Conservation (phyloP, 2,888 invertebrate species). For the Abrostola triplasia region DNA sequence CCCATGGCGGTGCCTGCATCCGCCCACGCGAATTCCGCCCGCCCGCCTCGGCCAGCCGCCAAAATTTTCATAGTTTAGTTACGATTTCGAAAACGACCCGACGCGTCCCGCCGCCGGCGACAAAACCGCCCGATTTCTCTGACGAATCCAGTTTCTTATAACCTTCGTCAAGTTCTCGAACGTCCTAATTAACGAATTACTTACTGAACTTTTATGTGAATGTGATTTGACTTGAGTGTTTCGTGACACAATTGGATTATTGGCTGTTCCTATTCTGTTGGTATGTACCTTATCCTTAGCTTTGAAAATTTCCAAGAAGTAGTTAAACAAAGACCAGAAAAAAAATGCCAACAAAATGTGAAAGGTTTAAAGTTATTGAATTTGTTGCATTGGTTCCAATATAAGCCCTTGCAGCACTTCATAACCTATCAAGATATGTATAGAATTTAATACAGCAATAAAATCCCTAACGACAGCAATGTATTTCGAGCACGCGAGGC, state of each 20-base stretch:
- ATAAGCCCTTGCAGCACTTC: slow-evolving; percentile 46
- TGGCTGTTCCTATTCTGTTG: slow-evolving; percentile 57
- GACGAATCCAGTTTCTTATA: slow-evolving; percentile 78
- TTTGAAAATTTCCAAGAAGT: slow-evolving; percentile 6
- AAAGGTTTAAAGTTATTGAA: slow-evolving; percentile 7
- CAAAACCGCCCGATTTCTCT: slow-evolving; percentile 78
- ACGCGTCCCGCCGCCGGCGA: slow-evolving; percentile 88
- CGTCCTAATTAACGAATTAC: slow-evolving; percentile 61
- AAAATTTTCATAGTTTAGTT: slow-evolving; percentile 88
- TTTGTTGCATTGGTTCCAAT: slow-evolving; percentile 28
- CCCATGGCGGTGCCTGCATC: slow-evolving; percentile 74
- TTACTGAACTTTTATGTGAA: slow-evolving; percentile 65
- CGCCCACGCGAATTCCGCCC: slow-evolving; percentile 83
- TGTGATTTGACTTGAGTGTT: slow-evolving; percentile 74
- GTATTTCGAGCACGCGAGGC: slow-evolving; percentile 32
- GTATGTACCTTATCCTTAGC: slow-evolving; percentile 62
- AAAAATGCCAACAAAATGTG: not conserved
- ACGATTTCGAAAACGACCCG: slow-evolving; percentile 89
- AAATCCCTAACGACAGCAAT: slow-evolving; percentile 20
- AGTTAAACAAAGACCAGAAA: not conserved
- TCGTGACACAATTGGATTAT: slow-evolving; percentile 78
- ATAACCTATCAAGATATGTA: slow-evolving; percentile 23
- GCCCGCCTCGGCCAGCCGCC: slow-evolving; percentile 84
- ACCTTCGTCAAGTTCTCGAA: slow-evolving; percentile 81
- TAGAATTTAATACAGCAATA: slow-evolving; percentile 33